Base-by-base conservation (phyloP, 2,888 invertebrate genomes). In the Blomia tropicalis region DNA sequence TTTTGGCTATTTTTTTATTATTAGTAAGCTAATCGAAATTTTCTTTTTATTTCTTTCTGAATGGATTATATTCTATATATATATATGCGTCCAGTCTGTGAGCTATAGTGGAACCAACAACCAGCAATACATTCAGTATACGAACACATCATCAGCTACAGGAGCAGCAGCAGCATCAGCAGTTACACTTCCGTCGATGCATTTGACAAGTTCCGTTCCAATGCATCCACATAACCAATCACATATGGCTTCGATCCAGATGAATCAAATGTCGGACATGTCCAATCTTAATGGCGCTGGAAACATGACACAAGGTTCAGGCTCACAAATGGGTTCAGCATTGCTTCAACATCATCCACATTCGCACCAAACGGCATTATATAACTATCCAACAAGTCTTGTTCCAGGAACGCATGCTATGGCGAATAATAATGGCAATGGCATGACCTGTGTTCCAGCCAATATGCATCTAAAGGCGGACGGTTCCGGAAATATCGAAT, bases 201-300 rank as follows among this genome's bases (percentile, higher is more conserved):
- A 47, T 27, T 25, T 47, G 51, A n/a, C 51, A 47, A 27, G 14
- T 22, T 7, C 51, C 5, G n/a, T 47, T 7, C 51, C 7, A 47
- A 47, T 47, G 7, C 51, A 47, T 27, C 51, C 51, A n/a, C 51
- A 47, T 27, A 7, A 47, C 51, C 51, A 47, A n/a, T 47, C 51
- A 47, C 51, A 47, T 27, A 7, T 47, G 5, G 27, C 51, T 47
- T 47, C 51, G 51, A 22, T 11, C 14, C 51, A 47, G 22, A 14
- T 47, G 22, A 47, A 47, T 47, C 23, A 22, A 19, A n/a, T 47
- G 7, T 22, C 51, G 22, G 51, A 47, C 7, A 47, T 47, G 22
- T 11, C 51, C 51, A 47, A 47, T n/a, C n/a, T n/a, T 27, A 27
- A 7, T 47, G n/a, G 51, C 22, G 51, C 23, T 11, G 22, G 11